Evolutionary conservation across 2,888 invertebrate species (phyloP), one percentile per base, ranked within the genome.

Genomic region (Acrobasis suavella): DNA sequence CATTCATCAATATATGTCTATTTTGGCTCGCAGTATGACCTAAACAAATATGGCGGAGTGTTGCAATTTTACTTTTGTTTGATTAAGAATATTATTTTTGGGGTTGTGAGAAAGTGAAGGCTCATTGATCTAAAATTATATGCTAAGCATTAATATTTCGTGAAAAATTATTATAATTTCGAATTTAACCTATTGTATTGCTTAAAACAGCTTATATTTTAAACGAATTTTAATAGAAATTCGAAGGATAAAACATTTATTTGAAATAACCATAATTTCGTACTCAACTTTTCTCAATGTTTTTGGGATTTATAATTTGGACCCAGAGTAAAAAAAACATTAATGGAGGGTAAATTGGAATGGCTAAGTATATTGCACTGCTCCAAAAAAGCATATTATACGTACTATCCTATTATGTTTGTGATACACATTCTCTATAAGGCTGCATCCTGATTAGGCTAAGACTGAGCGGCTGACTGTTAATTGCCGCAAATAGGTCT

Each of bases 351-450:
- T 10, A 54, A 38, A 54, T 15, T 37, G 17, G 12, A 22, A 56
- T 16, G 42, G 42, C 16, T 55, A 12, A 15, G 39, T 42, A 39
- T 42, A 17, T 42, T 42, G 22, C 22, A 56, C 0, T 42, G 56
- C 56, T 56, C 56, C 56, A 56, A 17, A 56, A 56, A 42, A 38
- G 5, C 55, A 39, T 42, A n/a, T n/a, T n/a, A 22, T 12, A 56
- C 42, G 15, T 56, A 42, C 22, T 56, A 14, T 52, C 22, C 52
- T 42, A 42, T 46, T 56, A 3, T 56, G 42, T 60, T 60, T 60
- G 60, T 60, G 60, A 60, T 52, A 60, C 39, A 60, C 50, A 50
- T 50, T 59, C 22, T 22, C 17, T 46, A 58, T 58, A 46, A 32
- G 32, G 32, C 7, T 2, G 32, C 7, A 7, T 5, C 8, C 32